Evolutionary conservation across 2,113 vertebrate species (phyloP).

Genomic region (Eupsittula cactorum): DNA sequence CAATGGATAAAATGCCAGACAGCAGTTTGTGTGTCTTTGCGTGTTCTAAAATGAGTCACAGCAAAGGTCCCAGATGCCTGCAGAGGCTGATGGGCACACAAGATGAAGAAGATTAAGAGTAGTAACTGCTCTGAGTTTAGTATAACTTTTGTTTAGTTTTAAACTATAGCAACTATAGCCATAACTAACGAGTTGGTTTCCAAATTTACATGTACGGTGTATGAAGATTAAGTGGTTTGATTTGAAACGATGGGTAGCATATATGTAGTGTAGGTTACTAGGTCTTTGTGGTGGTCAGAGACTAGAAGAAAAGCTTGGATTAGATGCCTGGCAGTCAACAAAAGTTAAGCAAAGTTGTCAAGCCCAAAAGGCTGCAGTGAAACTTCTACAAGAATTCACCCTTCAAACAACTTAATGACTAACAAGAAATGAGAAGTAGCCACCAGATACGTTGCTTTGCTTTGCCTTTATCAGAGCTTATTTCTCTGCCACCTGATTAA

Average conservation of each 20-base stretch:
- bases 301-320: background rate
- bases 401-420: background rate
- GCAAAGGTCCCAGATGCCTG: background rate
- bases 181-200: background rate
- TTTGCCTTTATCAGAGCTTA: background rate
- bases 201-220: background rate
- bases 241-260: background rate
- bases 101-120: background rate
- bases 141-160: background rate
- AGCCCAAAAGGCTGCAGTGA: background rate
- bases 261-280: background rate
- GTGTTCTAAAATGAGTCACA: background rate
- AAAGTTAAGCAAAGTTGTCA: background rate
- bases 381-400: background rate
- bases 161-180: background rate
- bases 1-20: background rate
- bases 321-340: background rate
- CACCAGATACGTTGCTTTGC: rapidly evolving
- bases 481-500: background rate
- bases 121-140: background rate
- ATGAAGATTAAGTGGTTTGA: background rate
- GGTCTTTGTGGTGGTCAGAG: background rate
- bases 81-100: background rate
- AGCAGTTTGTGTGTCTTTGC: background rate
- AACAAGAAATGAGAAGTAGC: background rate